Evolutionary conservation across 2,888 invertebrate genomes (phyloP).

Genomic region (Cartodere bifasciata): DNA sequence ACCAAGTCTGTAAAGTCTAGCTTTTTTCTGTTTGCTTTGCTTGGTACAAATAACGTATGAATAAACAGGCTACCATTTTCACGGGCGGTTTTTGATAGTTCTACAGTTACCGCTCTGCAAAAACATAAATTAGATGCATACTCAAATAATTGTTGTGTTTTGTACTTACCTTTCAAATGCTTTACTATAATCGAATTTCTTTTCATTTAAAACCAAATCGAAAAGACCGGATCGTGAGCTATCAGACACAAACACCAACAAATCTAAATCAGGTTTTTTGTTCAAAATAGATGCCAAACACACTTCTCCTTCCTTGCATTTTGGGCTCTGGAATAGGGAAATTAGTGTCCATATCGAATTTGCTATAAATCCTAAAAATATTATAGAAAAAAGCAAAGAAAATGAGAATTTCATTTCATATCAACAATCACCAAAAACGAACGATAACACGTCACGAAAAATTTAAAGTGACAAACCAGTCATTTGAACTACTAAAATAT

Average conservation of each 20-base stretch:
- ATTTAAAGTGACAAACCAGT: no score
- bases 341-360: slow-evolving; percentile 67
- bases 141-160: slow-evolving; percentile 3
- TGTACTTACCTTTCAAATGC: slow-evolving; percentile 40
- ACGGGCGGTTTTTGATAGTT: slow-evolving; percentile 59
- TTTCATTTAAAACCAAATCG: slow-evolving; percentile 44
- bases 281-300: slow-evolving; percentile 61
- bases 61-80: slow-evolving; percentile 77
- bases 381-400: slow-evolving; percentile 46
- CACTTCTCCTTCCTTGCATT: slow-evolving; percentile 48
- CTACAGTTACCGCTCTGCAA: slow-evolving; percentile 51
- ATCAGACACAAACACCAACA: slow-evolving; percentile 56
- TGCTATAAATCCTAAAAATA: slow-evolving; percentile 56
- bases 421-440: no score
- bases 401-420: slow-evolving; percentile 41
- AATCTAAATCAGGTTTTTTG: slow-evolving; percentile 52
- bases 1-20: slow-evolving; percentile 45
- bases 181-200: slow-evolving; percentile 53
- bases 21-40: slow-evolving; percentile 39
- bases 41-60: slow-evolving; percentile 56
- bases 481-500: no score
- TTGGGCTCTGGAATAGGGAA: slow-evolving; percentile 57
- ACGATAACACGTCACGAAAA: no score
- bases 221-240: slow-evolving; percentile 43
- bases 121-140: slow-evolving; percentile 9